Percentiles rank a stretch among this genome's conserved stretches.
Conservation (phyloP, 2,888 invertebrate species). For the Aphelenchoides bicaudatus region DNA sequence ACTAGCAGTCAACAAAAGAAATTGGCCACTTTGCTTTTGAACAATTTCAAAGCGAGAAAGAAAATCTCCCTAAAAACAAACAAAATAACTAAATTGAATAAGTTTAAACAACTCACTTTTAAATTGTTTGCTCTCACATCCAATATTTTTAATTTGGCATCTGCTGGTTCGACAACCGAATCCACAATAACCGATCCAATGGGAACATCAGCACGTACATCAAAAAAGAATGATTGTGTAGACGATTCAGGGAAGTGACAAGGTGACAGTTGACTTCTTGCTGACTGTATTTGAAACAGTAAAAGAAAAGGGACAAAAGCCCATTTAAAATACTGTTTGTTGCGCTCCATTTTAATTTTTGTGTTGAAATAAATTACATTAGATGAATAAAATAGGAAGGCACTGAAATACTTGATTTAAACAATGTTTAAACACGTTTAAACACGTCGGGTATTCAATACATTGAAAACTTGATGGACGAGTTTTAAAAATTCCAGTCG, state of each 20-base stretch:
- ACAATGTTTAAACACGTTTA: too few species aligned
- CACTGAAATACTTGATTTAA: too few species aligned
- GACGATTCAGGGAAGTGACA: constrained; percentile 45
- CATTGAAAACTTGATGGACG: too few species aligned
- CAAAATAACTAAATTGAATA: too few species aligned
- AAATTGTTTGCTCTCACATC: constrained; percentile 46
- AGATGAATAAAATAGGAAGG: too few species aligned
- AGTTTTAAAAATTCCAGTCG: too few species aligned
- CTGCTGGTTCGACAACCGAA: constrained; percentile 46
- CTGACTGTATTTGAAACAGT: background rate
- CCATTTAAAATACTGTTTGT: background rate
- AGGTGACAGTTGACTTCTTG: background rate
- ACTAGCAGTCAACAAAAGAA: constrained; percentile 27
- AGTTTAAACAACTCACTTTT: too few species aligned
- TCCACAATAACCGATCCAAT: constrained; percentile 44
- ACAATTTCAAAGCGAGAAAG: constrained; percentile 31
- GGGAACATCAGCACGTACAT: constrained; percentile 37
- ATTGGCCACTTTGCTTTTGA: constrained; percentile 35
- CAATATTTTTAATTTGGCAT: constrained; percentile 43
- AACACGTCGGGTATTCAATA: too few species aligned
- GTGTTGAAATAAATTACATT: too few species aligned
- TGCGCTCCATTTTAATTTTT: too few species aligned
- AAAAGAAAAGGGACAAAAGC: background rate
- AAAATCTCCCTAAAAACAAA: constrained; percentile 37
- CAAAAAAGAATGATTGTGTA: constrained; percentile 44